Conservation (phyloP, 1,140 invertebrate genomes). For the Oryctes rhinoceros region DNA sequence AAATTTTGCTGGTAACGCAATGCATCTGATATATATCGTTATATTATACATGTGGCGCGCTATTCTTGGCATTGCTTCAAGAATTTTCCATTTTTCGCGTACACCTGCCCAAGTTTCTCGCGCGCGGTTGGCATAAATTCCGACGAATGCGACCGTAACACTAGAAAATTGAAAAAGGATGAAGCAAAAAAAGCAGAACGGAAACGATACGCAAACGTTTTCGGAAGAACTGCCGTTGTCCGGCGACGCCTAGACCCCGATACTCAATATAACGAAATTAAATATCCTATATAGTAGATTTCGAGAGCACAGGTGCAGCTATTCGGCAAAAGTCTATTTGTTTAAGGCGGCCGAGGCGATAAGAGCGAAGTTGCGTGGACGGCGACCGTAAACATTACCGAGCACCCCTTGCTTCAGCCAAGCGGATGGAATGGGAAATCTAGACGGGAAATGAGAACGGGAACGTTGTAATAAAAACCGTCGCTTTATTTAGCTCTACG, state of each 20-base stretch:
- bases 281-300: slow-evolving; percentile 8
- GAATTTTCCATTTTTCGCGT: slow-evolving; percentile 31
- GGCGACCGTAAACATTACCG: slow-evolving; percentile 20
- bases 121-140: not conserved
- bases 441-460: slow-evolving; percentile 31
- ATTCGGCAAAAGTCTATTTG: not conserved
- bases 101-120: slow-evolving; percentile 19
- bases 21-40: slow-evolving; percentile 27
- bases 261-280: slow-evolving; percentile 33
- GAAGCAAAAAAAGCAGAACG: not conserved
- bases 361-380: slow-evolving; percentile 23
- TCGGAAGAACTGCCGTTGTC: not conserved
- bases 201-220: slow-evolving; percentile 21
- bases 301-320: slow-evolving; percentile 7
- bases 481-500: not conserved
- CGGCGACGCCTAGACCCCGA: not conserved
- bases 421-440: not conserved
- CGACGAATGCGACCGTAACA: not conserved
- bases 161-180: not conserved
- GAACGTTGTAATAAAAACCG: slow-evolving; percentile 11
- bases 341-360: slow-evolving; percentile 8
- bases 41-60: slow-evolving; percentile 24
- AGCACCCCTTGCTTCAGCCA: not conserved
- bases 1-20: slow-evolving; percentile 22
- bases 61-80: slow-evolving; percentile 24